Conservation (phyloP, 2,797 vertebrate genomes). For the Danio jaintianensis region DNA sequence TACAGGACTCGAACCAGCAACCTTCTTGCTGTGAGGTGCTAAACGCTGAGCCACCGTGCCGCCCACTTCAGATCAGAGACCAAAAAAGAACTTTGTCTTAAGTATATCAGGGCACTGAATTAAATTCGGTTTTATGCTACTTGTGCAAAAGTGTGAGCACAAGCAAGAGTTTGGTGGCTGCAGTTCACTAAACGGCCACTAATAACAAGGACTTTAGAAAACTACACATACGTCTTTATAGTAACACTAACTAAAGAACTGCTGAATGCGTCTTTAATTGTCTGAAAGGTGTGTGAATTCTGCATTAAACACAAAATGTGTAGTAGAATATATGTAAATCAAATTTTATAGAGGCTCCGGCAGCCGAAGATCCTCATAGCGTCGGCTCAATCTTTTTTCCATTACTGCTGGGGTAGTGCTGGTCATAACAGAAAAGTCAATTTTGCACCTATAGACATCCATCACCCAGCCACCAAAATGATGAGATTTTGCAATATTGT, state of each 20-base stretch:
- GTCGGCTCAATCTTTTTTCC: slow-evolving; percentile 6
- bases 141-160: too few relatives aligned
- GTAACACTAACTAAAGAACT: background rate
- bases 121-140: too few relatives aligned
- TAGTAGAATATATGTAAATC: background rate
- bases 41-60: too few relatives aligned
- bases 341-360: slow-evolving; percentile 8
- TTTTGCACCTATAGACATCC: slow-evolving; percentile 35
- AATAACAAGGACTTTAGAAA: too few relatives aligned
- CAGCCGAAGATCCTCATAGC: background rate
- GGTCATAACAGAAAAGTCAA: slow-evolving; percentile 32
- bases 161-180: too few relatives aligned
- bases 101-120: too few relatives aligned
- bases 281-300: background rate
- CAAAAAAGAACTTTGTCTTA: too few relatives aligned
- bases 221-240: too few relatives aligned
- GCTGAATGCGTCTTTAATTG: background rate
- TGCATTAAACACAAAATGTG: background rate
- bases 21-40: too few relatives aligned
- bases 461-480: slow-evolving; percentile 36
- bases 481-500: slow-evolving; percentile 44
- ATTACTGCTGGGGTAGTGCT: slow-evolving; percentile 16
- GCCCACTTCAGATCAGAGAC: too few relatives aligned
- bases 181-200: too few relatives aligned
- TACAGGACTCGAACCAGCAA: too few relatives aligned